These are phyloP conservation scores for Stegastes partitus DNA, from an alignment of 2,113 vertebrate genomes.

Conservation along the genomic window DNA sequence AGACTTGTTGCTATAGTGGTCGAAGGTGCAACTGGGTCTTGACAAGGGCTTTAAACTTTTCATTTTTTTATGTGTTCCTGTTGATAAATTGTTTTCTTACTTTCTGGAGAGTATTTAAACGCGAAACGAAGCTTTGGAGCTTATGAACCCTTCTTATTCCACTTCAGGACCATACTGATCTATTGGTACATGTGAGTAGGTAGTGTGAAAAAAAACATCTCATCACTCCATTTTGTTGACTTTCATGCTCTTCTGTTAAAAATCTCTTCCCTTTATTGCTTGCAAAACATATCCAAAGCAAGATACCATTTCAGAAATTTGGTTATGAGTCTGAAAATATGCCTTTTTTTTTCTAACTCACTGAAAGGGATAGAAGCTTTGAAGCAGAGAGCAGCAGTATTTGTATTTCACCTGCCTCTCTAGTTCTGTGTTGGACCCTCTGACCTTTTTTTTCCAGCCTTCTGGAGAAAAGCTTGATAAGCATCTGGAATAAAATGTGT, in stretches of 20 bases:
- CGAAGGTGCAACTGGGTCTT: no score
- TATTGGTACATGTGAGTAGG: background rate
- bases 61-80: background rate
- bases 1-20: no score
- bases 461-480: constrained; percentile 11
- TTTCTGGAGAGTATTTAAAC: no score
- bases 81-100: no score
- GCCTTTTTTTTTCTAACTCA: background rate
- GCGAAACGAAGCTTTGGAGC: background rate
- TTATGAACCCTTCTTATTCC: background rate
- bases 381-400: background rate
- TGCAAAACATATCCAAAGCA: background rate
- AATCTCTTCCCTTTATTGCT: background rate
- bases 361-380: background rate
- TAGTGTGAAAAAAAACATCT: background rate
- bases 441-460: constrained; percentile 10
- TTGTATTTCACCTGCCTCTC: background rate
- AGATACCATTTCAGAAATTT: background rate
- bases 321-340: no score
- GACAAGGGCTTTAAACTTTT: no score
- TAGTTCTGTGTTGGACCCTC: background rate
- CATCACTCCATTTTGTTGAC: no score
- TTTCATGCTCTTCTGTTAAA: background rate
- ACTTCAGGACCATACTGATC: background rate
- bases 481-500: constrained; percentile 4